Evolutionary conservation across 2,888 invertebrate species (phyloP).

Genomic region (Lamproptera curius): DNA sequence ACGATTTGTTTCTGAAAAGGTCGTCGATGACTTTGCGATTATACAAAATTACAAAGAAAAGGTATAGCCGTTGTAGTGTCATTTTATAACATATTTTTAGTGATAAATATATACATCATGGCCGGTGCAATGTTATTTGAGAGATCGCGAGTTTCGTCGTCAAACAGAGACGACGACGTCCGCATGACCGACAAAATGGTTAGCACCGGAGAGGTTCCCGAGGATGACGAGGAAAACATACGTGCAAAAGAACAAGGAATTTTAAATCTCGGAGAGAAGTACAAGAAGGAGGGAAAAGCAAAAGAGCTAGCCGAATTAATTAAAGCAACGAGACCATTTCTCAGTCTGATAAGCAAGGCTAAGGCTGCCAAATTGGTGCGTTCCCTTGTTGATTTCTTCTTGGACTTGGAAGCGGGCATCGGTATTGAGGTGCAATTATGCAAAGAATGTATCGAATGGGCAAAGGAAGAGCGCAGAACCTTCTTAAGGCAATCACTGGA

Average conservation of each 20-base stretch:
- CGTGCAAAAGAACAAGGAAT: conserved; percentile 96
- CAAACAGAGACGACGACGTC: conserved; percentile 86
- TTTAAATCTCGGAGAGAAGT: conserved; percentile 92
- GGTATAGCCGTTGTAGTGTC: conserved; percentile 60
- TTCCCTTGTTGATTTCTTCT: conserved; percentile 96
- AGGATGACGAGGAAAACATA: conserved; percentile 94
- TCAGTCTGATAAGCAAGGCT: conserved; percentile 97
- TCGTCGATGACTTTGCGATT: conserved; percentile 78
- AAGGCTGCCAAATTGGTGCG: conserved; percentile 99
- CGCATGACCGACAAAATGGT: conserved; percentile 87
- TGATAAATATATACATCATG: conserved; percentile 81
- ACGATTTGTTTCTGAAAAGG: conserved; percentile 73
- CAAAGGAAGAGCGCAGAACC: conserved; percentile 97
- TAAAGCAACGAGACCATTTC: conserved; percentile 96
- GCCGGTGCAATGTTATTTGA: conserved; percentile 95
- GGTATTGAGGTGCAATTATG: conserved; percentile 96
- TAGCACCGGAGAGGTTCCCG: conserved; percentile 85
- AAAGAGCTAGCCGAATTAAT: conserved; percentile 95
- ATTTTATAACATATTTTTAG: conserved; percentile 59
- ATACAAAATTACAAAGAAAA: conserved; percentile 76
- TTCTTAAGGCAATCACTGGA: conserved; percentile 98
- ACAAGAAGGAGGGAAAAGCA: conserved; percentile 96
- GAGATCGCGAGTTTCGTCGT: conserved; percentile 87
- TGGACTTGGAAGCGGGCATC: conserved; percentile 97
- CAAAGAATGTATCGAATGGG: conserved; percentile 99